These are phyloP conservation scores for Basileuterus tristriatus DNA, from an alignment of 2,797 vertebrate genomes.

Conservation along the genomic window DNA sequence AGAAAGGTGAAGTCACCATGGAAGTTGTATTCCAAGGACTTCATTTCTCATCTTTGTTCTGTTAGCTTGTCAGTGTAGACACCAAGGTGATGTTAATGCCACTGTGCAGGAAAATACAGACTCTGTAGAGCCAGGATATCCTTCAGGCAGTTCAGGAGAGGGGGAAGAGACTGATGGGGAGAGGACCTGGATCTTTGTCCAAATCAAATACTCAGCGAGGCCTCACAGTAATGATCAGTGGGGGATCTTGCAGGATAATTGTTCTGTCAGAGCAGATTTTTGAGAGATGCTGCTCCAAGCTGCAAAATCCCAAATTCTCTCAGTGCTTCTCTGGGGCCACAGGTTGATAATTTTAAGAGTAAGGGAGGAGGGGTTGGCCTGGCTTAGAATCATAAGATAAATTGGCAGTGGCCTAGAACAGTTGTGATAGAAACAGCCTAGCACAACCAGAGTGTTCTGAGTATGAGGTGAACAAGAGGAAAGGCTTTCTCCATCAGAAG, in stretches of 20 bases:
- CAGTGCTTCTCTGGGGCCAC: background rate
- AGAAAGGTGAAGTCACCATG: conserved; percentile 81
- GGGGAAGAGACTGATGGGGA: background rate
- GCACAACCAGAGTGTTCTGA: background rate
- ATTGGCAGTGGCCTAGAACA: background rate
- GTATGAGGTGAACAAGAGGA: background rate
- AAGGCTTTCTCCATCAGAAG: background rate
- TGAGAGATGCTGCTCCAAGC: background rate
- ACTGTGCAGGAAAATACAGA: background rate
- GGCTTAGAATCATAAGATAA: background rate
- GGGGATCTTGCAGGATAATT: background rate
- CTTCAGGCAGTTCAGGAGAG: background rate
- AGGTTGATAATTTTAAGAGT: background rate
- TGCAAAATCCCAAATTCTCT: background rate
- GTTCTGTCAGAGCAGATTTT: background rate
- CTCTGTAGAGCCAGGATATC: background rate
- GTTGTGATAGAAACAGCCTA: background rate
- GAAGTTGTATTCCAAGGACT: background rate
- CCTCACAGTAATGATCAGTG: background rate
- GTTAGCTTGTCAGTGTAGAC: background rate
- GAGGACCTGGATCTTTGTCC: background rate
- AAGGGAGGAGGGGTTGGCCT: accelerated
- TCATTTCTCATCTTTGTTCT: background rate
- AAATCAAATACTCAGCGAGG: background rate
- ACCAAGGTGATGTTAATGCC: background rate